Evolutionary conservation across 2,113 vertebrate genomes (phyloP).

Genomic region (Phyllostomus discolor): DNA sequence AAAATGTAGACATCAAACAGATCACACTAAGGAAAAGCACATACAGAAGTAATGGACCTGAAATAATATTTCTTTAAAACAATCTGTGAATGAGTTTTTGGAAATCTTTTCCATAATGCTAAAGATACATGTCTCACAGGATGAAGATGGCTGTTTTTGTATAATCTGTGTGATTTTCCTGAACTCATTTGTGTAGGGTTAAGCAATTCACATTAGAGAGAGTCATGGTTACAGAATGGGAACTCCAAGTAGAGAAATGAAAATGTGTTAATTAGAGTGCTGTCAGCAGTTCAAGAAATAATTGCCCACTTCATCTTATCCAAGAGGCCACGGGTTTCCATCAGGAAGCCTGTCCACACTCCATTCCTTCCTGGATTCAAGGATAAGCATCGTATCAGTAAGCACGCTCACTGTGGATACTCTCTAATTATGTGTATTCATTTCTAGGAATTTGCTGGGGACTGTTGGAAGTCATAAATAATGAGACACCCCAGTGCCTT

Average conservation of each 20-base stretch:
- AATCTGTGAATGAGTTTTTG: background rate
- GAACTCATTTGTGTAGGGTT: background rate
- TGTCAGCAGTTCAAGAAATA: background rate
- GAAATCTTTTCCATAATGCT: background rate
- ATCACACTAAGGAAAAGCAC: background rate
- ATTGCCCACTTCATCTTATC: background rate
- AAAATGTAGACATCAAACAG: background rate
- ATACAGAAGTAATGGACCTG: background rate
- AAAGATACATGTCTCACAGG: background rate
- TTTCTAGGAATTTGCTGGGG: background rate
- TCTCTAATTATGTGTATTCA: background rate
- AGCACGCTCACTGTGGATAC: rapidly evolving
- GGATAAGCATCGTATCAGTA: rapidly evolving
- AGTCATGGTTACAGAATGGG: background rate
- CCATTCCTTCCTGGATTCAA: background rate
- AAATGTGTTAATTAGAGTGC: background rate
- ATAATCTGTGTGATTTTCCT: background rate
- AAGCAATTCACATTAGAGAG: background rate
- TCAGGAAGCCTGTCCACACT: rapidly evolving
- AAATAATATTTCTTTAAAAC: background rate
- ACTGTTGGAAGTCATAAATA: background rate
- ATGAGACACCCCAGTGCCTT: background rate
- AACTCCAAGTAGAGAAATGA: background rate
- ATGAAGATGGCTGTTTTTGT: background rate
- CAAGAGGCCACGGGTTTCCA: background rate